These are phyloP conservation scores for Pemphigus obesinymphae DNA, from an alignment of 1,140 invertebrate species.

Conservation along the genomic window DNA sequence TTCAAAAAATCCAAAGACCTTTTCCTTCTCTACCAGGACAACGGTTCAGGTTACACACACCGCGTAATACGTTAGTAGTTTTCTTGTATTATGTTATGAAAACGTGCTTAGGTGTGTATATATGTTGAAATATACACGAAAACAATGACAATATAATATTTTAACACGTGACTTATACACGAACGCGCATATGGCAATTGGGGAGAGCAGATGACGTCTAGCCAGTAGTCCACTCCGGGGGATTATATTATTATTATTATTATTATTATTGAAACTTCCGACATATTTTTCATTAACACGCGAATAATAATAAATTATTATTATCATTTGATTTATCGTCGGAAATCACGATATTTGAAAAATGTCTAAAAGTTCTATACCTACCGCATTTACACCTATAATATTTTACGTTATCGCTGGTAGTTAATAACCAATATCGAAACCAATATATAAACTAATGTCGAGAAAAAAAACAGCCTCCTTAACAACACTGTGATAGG, in stretches of 20 bases:
- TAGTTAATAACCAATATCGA: neutral
- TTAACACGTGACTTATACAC: neutral
- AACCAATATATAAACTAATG: no score
- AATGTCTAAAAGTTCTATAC: neutral
- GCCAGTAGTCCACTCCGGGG: neutral
- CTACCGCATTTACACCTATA: neutral
- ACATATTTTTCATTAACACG: constrained; percentile 16
- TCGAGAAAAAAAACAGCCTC: no score
- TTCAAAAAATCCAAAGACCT: constrained; percentile 24
- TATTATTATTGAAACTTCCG: neutral
- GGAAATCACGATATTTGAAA: neutral
- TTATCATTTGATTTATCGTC: neutral
- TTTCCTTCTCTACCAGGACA: neutral
- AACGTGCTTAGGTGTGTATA: neutral
- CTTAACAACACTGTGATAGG: no score
- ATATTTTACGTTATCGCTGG: neutral
- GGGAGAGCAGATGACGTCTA: constrained; percentile 33
- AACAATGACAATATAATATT: neutral
- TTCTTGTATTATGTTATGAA: neutral
- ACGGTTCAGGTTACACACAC: constrained; percentile 15
- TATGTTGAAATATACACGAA: neutral
- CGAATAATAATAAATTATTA: no score
- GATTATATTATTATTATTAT: no score
- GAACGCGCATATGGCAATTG: neutral
- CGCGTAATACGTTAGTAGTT: neutral